A percentile compares a stretch with the other conserved stretches of the same genome.
These are phyloP conservation scores for Hedya salicella DNA, from an alignment of 2,888 invertebrate species.

Conservation along the genomic window DNA sequence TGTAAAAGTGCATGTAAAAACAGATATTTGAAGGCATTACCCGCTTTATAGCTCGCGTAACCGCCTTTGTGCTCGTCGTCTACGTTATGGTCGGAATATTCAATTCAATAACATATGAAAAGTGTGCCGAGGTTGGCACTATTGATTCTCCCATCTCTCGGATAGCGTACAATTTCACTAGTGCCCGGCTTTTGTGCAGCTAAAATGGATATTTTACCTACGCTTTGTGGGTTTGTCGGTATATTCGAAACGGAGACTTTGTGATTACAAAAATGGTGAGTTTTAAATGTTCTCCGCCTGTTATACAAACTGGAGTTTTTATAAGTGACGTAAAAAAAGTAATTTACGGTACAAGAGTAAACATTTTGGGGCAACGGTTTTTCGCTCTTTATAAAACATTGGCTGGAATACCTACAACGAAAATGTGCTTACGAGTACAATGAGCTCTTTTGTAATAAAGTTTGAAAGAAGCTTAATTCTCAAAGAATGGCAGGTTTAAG, in stretches of 20 bases:
- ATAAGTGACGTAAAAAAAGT: slow-evolving; percentile 32
- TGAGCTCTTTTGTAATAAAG: slow-evolving; percentile 19
- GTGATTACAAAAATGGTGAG: slow-evolving; percentile 40
- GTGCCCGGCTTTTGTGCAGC: slow-evolving; percentile 39
- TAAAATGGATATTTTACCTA: slow-evolving; percentile 43
- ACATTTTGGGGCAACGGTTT: slow-evolving; percentile 25
- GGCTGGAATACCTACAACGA: slow-evolving; percentile 7
- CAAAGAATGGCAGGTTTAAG: slow-evolving; percentile 11
- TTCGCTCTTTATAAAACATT: slow-evolving; percentile 20
- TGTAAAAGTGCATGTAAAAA: slow-evolving; percentile 31
- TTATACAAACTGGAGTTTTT: slow-evolving; percentile 36
- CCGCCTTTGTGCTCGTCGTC: slow-evolving; percentile 29
- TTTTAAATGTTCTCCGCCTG: slow-evolving; percentile 38
- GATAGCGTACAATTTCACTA: slow-evolving; percentile 41
- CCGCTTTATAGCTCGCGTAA: slow-evolving; percentile 25
- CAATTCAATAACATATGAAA: slow-evolving; percentile 40
- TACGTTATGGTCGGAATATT: slow-evolving; percentile 31
- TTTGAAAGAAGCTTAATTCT: slow-evolving; percentile 12
- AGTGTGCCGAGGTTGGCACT: slow-evolving; percentile 43
- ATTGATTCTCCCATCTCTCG: slow-evolving; percentile 42
- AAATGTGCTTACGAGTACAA: slow-evolving; percentile 21
- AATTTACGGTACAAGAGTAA: slow-evolving; percentile 23
- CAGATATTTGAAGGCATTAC: slow-evolving; percentile 37
- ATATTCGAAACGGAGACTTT: slow-evolving; percentile 33
- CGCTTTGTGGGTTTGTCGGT: slow-evolving; percentile 39